Evolutionary conservation across 1,140 invertebrate species (phyloP).

Genomic region (Drosophila parabipectinata): DNA sequence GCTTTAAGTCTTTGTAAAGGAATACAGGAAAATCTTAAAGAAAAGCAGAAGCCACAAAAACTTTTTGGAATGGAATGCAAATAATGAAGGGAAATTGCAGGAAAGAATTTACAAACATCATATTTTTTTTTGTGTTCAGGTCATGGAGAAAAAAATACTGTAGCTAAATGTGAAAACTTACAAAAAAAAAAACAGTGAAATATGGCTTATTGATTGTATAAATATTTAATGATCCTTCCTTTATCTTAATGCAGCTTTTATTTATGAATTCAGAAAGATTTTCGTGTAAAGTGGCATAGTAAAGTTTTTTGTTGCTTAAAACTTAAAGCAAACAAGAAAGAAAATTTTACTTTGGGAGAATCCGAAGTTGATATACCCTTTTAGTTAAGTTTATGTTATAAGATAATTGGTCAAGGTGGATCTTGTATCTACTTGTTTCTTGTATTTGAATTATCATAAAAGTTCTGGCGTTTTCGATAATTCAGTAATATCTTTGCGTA

Average conservation of each 20-base stretch:
- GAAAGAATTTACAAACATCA: conserved; percentile 10
- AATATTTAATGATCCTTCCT: conserved; percentile 44
- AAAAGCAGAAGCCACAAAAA: conserved; percentile 27
- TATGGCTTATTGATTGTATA: conserved; percentile 49
- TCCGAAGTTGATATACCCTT: no score
- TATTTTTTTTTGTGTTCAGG: not conserved
- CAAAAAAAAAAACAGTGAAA: conserved; percentile 20
- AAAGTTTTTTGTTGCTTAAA: no score
- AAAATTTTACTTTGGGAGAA: no score
- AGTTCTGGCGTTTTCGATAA: no score
- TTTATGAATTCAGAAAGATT: no score
- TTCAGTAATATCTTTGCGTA: no score
- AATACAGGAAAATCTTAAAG: conserved; percentile 20
- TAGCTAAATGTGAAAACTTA: not conserved
- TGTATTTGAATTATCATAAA: no score
- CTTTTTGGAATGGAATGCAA: conserved; percentile 37
- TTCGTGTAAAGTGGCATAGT: no score
- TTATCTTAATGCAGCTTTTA: conserved; percentile 2
- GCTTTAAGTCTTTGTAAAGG: conserved; percentile 1
- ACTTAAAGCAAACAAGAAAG: no score
- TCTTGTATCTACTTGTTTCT: no score
- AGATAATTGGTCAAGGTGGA: no score
- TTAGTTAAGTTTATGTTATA: no score
- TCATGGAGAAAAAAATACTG: not conserved
- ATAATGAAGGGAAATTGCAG: conserved; percentile 29